These are phyloP conservation scores for Selenia dentaria DNA, from an alignment of 2,888 invertebrate species.

Conservation along the genomic window DNA sequence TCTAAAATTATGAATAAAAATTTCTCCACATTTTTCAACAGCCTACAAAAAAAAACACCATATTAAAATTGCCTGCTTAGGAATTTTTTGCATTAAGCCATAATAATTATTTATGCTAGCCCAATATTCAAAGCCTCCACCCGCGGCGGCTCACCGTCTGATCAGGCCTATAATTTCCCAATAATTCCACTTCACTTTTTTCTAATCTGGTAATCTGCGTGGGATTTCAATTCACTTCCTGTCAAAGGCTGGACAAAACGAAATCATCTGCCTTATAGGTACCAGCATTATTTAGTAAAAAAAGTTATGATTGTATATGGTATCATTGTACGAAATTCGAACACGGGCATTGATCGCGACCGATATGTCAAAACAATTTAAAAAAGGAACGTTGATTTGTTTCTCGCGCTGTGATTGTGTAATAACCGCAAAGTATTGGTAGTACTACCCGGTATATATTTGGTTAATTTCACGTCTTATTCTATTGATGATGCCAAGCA, in stretches of 20 bases:
- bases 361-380: constrained; percentile 74
- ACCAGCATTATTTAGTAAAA: constrained; percentile 34
- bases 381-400: constrained; percentile 50
- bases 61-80: neutral
- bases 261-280: constrained; percentile 61
- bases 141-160: constrained; percentile 50
- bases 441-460: constrained; percentile 43
- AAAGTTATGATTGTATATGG: constrained; percentile 67
- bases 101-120: constrained; percentile 59
- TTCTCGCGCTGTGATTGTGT: constrained; percentile 51
- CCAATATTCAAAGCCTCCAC: constrained; percentile 41
- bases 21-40: neutral
- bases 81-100: constrained; percentile 31
- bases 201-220: constrained; percentile 71
- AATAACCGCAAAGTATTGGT: constrained; percentile 68
- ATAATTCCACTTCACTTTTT: constrained; percentile 77
- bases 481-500: constrained; percentile 50
- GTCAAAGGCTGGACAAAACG: constrained; percentile 62
- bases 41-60: neutral
- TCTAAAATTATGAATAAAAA: too few species aligned
- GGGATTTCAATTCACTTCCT: constrained; percentile 77
- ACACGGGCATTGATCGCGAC: constrained; percentile 54
- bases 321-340: constrained; percentile 64
- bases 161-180: constrained; percentile 71
- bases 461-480: constrained; percentile 54